These are phyloP conservation scores for Phortica okadai DNA, from an alignment of 2,888 invertebrate genomes.

Conservation along the genomic window DNA sequence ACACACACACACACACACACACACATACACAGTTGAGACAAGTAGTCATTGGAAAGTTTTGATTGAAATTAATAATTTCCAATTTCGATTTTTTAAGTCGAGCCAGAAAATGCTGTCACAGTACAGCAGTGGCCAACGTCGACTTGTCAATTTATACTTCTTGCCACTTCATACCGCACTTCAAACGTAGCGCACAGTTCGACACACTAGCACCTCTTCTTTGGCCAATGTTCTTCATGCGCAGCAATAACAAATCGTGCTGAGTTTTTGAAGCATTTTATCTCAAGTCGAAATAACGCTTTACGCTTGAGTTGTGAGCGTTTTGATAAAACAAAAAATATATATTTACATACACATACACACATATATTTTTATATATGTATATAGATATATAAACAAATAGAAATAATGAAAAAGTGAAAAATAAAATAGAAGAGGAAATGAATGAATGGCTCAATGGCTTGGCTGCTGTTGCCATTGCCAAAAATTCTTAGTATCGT, in stretches of 20 bases:
- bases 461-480: not conserved
- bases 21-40: not conserved
- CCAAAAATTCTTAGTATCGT: too few species aligned
- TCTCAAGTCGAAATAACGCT: constrained; percentile 6
- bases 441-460: not conserved
- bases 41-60: constrained; percentile 52
- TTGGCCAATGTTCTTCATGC: not conserved
- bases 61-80: constrained; percentile 68
- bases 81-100: constrained; percentile 51
- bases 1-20: not conserved
- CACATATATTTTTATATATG: too few species aligned
- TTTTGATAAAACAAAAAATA: not conserved
- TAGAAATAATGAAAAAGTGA: too few species aligned
- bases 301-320: constrained; percentile 16
- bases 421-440: not conserved
- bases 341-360: too few species aligned
- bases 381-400: too few species aligned
- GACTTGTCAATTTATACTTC: not conserved
- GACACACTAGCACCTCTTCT: not conserved
- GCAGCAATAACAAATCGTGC: not conserved
- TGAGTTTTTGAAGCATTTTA: not conserved
- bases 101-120: not conserved
- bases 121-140: too few species aligned
- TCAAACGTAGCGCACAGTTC: too few species aligned
- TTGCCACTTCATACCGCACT: not conserved